phyloP scores from a whole-genome alignment of 2,797 vertebrate species.

The Buceros bicornis region DNA sequence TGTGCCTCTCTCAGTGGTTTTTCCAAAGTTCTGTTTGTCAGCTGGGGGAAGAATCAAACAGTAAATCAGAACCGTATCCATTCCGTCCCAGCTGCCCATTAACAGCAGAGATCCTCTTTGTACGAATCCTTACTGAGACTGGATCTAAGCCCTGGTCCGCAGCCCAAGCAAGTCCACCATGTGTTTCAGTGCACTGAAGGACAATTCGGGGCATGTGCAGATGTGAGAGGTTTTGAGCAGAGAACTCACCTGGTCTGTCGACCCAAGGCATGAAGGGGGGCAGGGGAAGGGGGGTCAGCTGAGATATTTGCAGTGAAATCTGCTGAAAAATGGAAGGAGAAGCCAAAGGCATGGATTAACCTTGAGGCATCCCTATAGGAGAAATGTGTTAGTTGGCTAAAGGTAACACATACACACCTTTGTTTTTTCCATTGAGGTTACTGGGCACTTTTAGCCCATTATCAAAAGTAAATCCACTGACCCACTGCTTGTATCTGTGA shows the following conservation, averaged over 20 bases:
- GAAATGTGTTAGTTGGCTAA: neutral
- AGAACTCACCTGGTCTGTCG: neutral
- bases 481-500: neutral
- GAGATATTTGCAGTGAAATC: neutral
- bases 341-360: neutral
- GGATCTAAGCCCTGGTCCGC: neutral
- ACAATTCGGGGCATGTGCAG: neutral
- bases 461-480: neutral
- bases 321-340: neutral
- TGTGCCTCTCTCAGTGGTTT: conserved; percentile 76
- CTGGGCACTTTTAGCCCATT: neutral
- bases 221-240: neutral
- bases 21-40: conserved; percentile 69
- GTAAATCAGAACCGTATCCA: neutral
- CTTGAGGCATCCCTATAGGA: no score
- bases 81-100: conserved; percentile 19
- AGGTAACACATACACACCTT: neutral
- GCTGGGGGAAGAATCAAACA: neutral
- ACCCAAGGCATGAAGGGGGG: accelerated
- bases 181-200: neutral
- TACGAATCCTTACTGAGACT: neutral
- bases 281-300: accelerated
- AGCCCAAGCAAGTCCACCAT: neutral
- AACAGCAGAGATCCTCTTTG: conserved; percentile 31
- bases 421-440: neutral